Conservation (phyloP, 2,797 vertebrate genomes). For the Uromys caudimaculatus region DNA sequence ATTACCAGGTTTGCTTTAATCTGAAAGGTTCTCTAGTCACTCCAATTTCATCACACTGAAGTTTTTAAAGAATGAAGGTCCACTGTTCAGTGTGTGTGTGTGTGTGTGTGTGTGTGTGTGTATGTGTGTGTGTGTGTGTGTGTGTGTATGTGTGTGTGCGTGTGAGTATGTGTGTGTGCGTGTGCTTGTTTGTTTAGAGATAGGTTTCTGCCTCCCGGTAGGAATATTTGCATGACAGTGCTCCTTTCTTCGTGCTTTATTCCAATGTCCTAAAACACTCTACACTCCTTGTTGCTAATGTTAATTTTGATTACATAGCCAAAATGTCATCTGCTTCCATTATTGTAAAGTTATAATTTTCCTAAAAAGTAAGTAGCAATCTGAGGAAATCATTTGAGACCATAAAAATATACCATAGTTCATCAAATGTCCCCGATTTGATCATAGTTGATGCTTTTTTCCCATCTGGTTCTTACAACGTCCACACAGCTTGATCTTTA, state of each 20-base stretch:
- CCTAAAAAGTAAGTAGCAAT: neutral
- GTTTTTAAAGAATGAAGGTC: neutral
- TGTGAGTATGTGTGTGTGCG: no score
- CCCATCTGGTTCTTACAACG: fast-evolving
- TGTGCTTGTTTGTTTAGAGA: neutral
- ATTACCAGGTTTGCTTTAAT: fast-evolving
- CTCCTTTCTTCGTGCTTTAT: neutral
- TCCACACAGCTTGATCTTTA: fast-evolving
- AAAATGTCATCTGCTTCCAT: neutral
- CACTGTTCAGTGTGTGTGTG: fast-evolving
- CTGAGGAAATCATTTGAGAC: neutral
- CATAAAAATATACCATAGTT: fast-evolving
- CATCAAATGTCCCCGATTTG: neutral
- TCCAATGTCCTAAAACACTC: neutral
- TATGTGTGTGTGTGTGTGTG: neutral
- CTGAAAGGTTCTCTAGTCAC: neutral
- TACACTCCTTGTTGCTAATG: fast-evolving
- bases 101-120: neutral
- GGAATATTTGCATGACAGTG: fast-evolving
- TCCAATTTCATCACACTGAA: neutral
- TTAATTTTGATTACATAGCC: neutral
- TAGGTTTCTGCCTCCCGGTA: fast-evolving
- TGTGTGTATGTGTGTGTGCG: neutral
- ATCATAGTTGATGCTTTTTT: no score
- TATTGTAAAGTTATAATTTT: fast-evolving